These are phyloP conservation scores for Alethe castanea DNA, from an alignment of 2,113 vertebrate species.

Conservation along the genomic window DNA sequence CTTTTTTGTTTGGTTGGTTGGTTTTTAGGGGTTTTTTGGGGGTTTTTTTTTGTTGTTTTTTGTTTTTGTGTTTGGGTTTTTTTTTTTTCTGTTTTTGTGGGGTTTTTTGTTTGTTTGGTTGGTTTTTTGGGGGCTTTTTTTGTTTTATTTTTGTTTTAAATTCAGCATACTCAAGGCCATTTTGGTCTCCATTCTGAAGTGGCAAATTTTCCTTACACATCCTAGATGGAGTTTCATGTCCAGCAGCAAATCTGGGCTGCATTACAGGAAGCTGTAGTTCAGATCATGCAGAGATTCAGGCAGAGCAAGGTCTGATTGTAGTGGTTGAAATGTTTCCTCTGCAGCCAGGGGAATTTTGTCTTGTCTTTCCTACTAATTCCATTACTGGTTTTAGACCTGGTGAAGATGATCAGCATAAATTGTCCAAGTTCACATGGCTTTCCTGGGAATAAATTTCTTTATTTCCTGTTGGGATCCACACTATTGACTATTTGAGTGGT, in stretches of 20 bases:
- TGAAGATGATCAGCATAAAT: neutral
- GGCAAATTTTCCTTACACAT: neutral
- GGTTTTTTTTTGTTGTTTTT: too few relatives aligned
- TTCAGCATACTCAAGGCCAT: neutral
- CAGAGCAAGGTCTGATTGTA: neutral
- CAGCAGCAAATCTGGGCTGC: neutral
- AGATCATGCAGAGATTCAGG: neutral
- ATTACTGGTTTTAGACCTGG: neutral
- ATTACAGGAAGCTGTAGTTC: neutral
- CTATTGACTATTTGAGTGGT: neutral
- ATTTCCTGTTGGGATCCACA: neutral
- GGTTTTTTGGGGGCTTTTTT: too few relatives aligned
- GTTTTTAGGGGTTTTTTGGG: too few relatives aligned
- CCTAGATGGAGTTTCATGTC: neutral
- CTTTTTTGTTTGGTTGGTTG: too few relatives aligned
- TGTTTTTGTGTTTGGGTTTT: too few relatives aligned
- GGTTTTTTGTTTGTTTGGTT: too few relatives aligned
- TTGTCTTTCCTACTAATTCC: neutral
- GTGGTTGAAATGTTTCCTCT: neutral
- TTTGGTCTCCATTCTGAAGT: neutral
- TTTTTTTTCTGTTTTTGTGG: too few relatives aligned
- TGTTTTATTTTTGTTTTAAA: neutral
- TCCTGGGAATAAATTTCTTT: neutral
- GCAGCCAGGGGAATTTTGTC: neutral
- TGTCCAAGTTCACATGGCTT: rapidly evolving